Evolutionary conservation across 2,797 vertebrate species (phyloP).

Genomic region (Pogonophryne albipinna): DNA sequence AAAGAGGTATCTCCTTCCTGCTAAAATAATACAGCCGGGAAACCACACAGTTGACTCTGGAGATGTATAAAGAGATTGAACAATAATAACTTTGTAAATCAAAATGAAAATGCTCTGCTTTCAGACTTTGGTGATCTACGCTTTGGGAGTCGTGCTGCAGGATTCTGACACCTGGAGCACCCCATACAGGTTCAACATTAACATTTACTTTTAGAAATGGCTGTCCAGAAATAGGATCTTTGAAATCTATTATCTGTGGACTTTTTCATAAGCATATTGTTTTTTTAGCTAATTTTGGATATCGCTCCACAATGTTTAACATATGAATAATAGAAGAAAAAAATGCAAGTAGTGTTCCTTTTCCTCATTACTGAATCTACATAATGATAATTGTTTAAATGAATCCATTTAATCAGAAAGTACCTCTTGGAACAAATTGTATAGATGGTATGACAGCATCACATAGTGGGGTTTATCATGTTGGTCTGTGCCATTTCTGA

Average conservation of each 20-base stretch:
- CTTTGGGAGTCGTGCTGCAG: constrained; percentile 94
- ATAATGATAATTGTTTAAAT: no score
- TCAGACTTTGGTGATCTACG: constrained; percentile 95
- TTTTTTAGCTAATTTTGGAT: no score
- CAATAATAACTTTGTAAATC: background rate
- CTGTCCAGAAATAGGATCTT: no score
- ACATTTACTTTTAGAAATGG: background rate
- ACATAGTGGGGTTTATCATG: background rate
- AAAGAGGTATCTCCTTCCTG: constrained; percentile 88
- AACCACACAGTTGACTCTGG: no score
- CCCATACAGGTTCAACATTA: constrained; percentile 88
- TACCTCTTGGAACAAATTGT: background rate
- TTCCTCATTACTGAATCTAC: no score
- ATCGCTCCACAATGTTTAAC: no score
- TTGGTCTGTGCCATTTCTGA: background rate
- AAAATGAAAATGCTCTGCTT: constrained; percentile 34
- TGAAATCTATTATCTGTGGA: no score
- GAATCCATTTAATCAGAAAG: no score
- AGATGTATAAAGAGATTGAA: background rate
- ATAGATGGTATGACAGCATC: background rate
- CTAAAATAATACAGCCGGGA: background rate
- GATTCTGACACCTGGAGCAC: constrained; percentile 90
- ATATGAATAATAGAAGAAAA: no score
- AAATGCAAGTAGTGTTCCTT: no score
- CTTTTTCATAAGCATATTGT: no score